These are phyloP conservation scores for Scelioninae gen. 1 DNA, from an alignment of 2,888 invertebrate species.

Conservation along the genomic window DNA sequence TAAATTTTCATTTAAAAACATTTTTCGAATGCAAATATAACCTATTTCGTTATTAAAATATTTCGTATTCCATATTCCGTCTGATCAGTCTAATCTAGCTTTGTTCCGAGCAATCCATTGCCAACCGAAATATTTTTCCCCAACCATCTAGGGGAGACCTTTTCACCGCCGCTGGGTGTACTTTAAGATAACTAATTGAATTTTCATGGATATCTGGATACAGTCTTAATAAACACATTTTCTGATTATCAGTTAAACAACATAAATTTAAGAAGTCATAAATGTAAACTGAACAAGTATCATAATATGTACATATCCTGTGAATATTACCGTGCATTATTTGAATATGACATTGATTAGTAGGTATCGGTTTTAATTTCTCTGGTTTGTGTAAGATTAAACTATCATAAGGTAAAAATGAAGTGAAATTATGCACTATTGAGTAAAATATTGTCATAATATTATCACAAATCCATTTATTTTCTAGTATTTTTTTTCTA, in stretches of 20 bases:
- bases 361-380: conserved; percentile 18
- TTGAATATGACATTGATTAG: conserved; percentile 17
- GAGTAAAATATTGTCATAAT: conserved; percentile 21
- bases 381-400: conserved; percentile 22
- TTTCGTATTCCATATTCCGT: no score
- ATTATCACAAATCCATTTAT: conserved; percentile 19
- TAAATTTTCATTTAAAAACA: no score
- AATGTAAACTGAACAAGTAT: conserved; percentile 7
- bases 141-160: no score
- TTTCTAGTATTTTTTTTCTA: conserved; percentile 4
- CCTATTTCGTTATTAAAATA: no score
- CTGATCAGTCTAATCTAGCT: no score
- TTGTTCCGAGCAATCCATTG: no score
- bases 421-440: conserved; percentile 15
- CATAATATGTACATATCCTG: conserved; percentile 27
- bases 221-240: conserved; percentile 10
- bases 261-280: conserved; percentile 12
- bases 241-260: conserved; percentile 10
- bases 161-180: no score
- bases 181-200: conserved; percentile 19
- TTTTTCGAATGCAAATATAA: no score
- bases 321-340: conserved; percentile 13
- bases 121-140: no score
- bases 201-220: conserved; percentile 21
- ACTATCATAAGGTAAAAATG: conserved; percentile 19